Evolutionary conservation across 1,140 invertebrate genomes (phyloP).

Genomic region (Leguminivora glycinivorella): DNA sequence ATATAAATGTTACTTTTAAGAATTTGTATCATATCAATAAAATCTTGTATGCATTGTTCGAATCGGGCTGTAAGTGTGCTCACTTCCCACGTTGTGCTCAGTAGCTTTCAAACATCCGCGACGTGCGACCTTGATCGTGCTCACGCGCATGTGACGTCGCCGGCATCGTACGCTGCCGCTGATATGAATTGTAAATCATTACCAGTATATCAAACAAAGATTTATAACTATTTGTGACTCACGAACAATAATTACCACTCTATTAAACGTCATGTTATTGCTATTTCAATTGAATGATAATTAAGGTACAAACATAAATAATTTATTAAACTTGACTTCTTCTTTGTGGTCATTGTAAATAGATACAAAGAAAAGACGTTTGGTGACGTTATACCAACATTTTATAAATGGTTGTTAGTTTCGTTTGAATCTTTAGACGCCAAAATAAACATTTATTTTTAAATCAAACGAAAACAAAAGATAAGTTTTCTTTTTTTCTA

Average conservation of each 20-base stretch:
- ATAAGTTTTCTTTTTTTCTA: no score
- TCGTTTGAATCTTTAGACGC: no score
- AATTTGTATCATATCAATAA: no score
- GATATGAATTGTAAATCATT: conserved; percentile 1
- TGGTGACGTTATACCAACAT: no score
- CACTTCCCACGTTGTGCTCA: conserved; percentile 23
- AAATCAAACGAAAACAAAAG: no score
- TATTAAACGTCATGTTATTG: conserved; percentile 6
- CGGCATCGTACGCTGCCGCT: not conserved
- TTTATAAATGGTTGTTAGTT: no score
- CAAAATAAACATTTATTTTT: no score
- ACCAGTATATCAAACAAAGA: conserved; percentile 11
- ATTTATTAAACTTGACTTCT: not conserved
- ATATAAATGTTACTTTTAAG: no score
- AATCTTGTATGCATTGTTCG: no score
- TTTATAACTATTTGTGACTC: conserved; percentile 6
- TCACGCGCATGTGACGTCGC: conserved; percentile 37
- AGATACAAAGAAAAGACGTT: no score
- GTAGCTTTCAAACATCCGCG: conserved; percentile 21
- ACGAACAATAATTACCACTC: not conserved
- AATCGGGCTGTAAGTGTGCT: not conserved
- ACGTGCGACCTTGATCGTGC: conserved; percentile 31
- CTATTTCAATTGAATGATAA: not conserved
- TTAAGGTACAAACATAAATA: not conserved
- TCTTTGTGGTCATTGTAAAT: no score